Percentiles rank a stretch among this genome's conserved stretches.
Conservation (phyloP, 2,797 vertebrate genomes). For the Premnoplex brunnescens region DNA sequence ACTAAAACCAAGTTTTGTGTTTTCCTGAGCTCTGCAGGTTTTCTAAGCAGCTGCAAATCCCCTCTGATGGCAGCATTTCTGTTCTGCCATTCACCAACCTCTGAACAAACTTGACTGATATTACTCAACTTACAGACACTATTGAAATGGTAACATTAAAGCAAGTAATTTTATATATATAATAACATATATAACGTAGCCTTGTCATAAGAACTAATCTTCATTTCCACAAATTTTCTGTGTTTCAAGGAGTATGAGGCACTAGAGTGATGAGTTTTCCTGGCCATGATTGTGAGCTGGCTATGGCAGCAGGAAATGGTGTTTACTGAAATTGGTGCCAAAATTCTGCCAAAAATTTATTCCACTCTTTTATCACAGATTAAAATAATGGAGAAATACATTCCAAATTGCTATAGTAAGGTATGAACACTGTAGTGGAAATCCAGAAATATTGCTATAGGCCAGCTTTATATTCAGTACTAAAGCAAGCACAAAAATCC, state of each 20-base stretch:
- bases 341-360: background rate
- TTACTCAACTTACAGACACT: rapidly evolving
- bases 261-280: background rate
- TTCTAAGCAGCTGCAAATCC: background rate
- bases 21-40: background rate
- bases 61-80: background rate
- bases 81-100: rapidly evolving
- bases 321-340: background rate
- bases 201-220: background rate
- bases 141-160: background rate
- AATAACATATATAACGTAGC: background rate
- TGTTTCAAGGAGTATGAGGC: background rate
- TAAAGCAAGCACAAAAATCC: background rate
- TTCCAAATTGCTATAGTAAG: background rate
- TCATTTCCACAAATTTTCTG: rapidly evolving
- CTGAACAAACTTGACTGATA: rapidly evolving
- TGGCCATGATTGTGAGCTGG: background rate
- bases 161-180: background rate
- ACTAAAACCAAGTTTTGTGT: rapidly evolving
- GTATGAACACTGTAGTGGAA: background rate
- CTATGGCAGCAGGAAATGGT: background rate
- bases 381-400: background rate
- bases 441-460: background rate
- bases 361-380: background rate
- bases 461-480: background rate